Conservation (phyloP, 2,797 vertebrate species). For the Trachurus trachurus region DNA sequence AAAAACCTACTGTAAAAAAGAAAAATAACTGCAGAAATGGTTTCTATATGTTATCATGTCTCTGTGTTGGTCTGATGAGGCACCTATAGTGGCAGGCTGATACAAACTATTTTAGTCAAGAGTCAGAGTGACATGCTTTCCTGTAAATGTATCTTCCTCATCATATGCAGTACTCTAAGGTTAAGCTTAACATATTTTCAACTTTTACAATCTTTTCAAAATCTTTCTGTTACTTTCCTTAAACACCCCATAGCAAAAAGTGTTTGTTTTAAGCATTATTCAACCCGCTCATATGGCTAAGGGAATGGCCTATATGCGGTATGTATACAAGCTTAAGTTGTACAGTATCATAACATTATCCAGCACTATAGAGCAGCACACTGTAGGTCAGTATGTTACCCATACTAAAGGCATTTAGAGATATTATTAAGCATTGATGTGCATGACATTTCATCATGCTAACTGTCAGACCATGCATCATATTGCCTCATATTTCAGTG, state of each 20-base stretch:
- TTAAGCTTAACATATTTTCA: conserved; percentile 15
- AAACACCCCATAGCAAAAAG: background rate
- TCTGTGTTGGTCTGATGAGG: conserved; percentile 18
- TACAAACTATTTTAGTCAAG: conserved; percentile 28
- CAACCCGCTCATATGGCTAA: background rate
- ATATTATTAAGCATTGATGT: conserved; percentile 37
- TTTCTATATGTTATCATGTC: conserved; percentile 33
- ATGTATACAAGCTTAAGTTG: conserved; percentile 44
- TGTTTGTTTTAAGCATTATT: conserved; percentile 7
- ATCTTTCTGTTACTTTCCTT: background rate
- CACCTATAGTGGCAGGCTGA: conserved; percentile 19
- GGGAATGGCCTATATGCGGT: conserved; percentile 1
- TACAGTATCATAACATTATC: conserved; percentile 35
- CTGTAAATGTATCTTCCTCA: conserved; percentile 62
- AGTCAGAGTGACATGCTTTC: conserved; percentile 38
- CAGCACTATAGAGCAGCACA: conserved; percentile 27
- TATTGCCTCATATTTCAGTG: conserved; percentile 32
- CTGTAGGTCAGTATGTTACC: conserved; percentile 17
- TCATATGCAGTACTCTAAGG: conserved; percentile 10
- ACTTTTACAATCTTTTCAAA: conserved; percentile 14
- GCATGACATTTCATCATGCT: conserved; percentile 54
- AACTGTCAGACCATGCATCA: conserved; percentile 32
- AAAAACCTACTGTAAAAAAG: conserved; percentile 14
- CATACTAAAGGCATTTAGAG: conserved; percentile 35
- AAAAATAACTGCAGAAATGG: conserved; percentile 16